Evolutionary conservation across 2,113 vertebrate species (phyloP), one percentile per base, ranked within the genome.

Genomic region (Leucopternis melanops): DNA sequence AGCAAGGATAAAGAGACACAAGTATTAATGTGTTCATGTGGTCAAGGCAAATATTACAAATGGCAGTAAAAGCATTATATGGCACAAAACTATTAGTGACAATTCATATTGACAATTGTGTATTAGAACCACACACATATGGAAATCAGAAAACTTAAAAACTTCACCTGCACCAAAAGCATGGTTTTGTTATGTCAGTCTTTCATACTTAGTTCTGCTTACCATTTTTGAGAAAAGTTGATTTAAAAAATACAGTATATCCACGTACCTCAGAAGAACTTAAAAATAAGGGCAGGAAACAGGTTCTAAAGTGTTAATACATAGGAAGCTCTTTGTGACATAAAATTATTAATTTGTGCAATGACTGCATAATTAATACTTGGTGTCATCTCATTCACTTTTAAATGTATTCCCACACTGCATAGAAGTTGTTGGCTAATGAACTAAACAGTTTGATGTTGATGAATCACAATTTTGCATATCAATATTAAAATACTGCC

Each of bases 401-500:
- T 92, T 75, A 92, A 95, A 97, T 87, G 67, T 93, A 95, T 97
- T 95, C 95, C 96, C 83, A 85, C 78, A 58, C 54, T 88, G 77
- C 90, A 81, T 16, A 65, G 95, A 72, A 87, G 61, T 84, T 79
- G 88, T 82, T 93, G 86, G 91, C 55, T 95, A 94, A 97, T 96
- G 92, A 95, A 95, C 95, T 96, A 95, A 95, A 95, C 95, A 97
- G 94, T 94, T 84, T 88, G 87, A 93, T 95, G 95, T 93, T 92
- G 90, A 81, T 94, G 91, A 97, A 97, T 95, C 95, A 95, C 86
- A 91, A 78, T 94, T 95, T 96, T 93, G 57, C 81, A 83, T 92
- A 94, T 96, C 95, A 96, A 97, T 96, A 97, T 97, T 97, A 95
- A 97, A 97, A 92, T 31, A 96, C 38, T 62, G 90, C 95, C 92